Percentiles rank a stretch among this genome's conserved stretches.
Evolutionary conservation across 2,888 invertebrate genomes (phyloP).

Genomic region (Drosophila melanosoma): DNA sequence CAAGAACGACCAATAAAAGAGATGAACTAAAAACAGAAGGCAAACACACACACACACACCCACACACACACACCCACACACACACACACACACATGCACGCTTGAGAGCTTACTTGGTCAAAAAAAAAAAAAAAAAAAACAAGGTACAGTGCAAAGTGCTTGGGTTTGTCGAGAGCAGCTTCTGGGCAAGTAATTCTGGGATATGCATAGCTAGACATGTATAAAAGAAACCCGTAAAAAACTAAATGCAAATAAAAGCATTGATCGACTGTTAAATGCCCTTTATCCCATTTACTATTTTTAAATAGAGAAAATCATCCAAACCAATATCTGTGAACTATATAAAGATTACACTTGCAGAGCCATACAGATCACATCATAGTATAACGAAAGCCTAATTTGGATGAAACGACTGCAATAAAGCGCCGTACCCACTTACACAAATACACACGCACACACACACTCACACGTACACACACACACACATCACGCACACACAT

Average conservation of each 20-base stretch:
- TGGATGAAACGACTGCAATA: background rate
- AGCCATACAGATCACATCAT: background rate
- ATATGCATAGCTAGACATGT: conserved; percentile 2
- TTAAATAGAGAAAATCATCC: background rate
- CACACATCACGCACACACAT: background rate
- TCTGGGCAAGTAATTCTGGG: conserved; percentile 26
- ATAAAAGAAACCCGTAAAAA: conserved; percentile 2
- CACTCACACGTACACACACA: background rate
- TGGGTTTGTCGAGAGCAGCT: conserved; percentile 38
- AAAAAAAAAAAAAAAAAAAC: conserved; percentile 31
- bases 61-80: conserved; percentile 15
- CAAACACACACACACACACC: conserved; percentile 14
- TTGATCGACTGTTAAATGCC: conserved; percentile 16
- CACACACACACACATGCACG: conserved; percentile 9
- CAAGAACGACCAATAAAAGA: conserved; percentile 72
- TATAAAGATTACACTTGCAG: background rate
- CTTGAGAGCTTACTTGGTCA: conserved; percentile 17
- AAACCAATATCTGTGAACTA: background rate
- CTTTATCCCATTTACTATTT: background rate
- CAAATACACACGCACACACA: background rate
- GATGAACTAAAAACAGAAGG: conserved; percentile 68
- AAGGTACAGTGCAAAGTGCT: conserved; percentile 60
- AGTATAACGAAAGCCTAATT: background rate
- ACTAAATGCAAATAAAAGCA: background rate
- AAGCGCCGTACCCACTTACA: background rate